A percentile compares a stretch with the other conserved stretches of the same genome.
Evolutionary conservation across 2,888 invertebrate species (phyloP).

Genomic region (Oxyscelio sp.): DNA sequence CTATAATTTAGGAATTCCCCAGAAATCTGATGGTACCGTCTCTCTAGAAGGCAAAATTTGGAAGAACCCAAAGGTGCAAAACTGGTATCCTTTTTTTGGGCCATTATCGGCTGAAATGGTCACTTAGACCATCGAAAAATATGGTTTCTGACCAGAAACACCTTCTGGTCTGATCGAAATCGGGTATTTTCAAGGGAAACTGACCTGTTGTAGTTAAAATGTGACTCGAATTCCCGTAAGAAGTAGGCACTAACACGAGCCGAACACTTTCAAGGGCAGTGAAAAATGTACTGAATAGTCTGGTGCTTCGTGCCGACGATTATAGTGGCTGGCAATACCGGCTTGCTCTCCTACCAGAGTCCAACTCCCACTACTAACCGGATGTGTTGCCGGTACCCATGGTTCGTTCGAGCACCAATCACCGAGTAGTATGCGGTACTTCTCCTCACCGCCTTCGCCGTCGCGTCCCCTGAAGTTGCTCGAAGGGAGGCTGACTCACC

Average conservation of each 20-base stretch:
- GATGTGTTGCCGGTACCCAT: slow-evolving; percentile 53
- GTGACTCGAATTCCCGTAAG: slow-evolving; percentile 28
- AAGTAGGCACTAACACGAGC: slow-evolving; percentile 27
- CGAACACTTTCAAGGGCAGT: slow-evolving; percentile 48
- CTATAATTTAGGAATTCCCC: no score
- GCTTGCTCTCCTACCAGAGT: slow-evolving; percentile 31
- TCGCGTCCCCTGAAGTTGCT: slow-evolving; percentile 8
- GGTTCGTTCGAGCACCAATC: slow-evolving; percentile 44
- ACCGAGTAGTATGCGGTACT: slow-evolving; percentile 19
- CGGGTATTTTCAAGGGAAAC: no score
- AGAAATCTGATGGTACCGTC: no score
- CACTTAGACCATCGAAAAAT: no score
- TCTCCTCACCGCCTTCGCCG: slow-evolving; percentile 23
- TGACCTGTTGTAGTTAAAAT: slow-evolving; percentile 50
- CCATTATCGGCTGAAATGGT: no score
- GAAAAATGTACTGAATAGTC: slow-evolving; percentile 50
- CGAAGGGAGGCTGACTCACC: slow-evolving; percentile 67
- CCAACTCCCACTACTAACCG: slow-evolving; percentile 44
- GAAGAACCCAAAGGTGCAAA: no score
- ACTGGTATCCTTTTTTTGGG: no score
- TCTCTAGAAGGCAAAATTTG: no score
- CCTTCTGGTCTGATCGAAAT: no score
- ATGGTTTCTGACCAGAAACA: no score
- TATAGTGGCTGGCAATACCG: slow-evolving; percentile 52
- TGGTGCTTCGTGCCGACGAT: slow-evolving; percentile 51